A percentile compares a stretch with the other conserved stretches of the same genome.
Evolutionary conservation across 2,113 vertebrate species (phyloP).

Genomic region (Tenebrosternarchus preto): DNA sequence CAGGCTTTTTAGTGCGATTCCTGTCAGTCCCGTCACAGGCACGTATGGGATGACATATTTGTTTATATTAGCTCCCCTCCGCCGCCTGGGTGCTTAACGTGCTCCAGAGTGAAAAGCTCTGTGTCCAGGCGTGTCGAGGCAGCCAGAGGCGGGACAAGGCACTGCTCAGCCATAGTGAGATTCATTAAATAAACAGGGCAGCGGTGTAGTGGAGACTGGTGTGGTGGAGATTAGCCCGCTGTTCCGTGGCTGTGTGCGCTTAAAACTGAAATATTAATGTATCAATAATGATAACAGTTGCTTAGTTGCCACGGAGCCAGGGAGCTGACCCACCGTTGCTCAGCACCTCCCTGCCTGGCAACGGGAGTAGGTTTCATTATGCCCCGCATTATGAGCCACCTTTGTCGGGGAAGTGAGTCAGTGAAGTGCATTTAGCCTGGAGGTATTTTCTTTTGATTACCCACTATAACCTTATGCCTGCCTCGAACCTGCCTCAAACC

Average conservation of each 20-base stretch:
- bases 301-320: background rate
- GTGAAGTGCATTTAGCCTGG: background rate
- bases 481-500: too few species aligned
- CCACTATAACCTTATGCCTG: too few species aligned
- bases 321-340: background rate
- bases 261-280: constrained; percentile 42
- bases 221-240: too few species aligned
- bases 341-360: background rate
- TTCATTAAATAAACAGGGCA: constrained; percentile 36
- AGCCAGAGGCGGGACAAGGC: background rate
- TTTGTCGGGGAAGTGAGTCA: background rate
- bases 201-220: constrained; percentile 18
- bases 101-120: too few species aligned
- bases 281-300: constrained; percentile 33
- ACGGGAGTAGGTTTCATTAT: constrained; percentile 7
- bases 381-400: background rate
- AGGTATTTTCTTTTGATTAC: background rate
- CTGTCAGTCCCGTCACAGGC: background rate
- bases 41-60: constrained; percentile 35
- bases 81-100: background rate
- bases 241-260: constrained; percentile 13
- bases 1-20: too few species aligned
- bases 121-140: background rate
- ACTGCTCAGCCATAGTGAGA: constrained; percentile 3
- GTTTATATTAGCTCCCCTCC: constrained; percentile 28